Conservation (phyloP, 92 coral and sea anemone species). For the Desmophyllum pertusum region DNA sequence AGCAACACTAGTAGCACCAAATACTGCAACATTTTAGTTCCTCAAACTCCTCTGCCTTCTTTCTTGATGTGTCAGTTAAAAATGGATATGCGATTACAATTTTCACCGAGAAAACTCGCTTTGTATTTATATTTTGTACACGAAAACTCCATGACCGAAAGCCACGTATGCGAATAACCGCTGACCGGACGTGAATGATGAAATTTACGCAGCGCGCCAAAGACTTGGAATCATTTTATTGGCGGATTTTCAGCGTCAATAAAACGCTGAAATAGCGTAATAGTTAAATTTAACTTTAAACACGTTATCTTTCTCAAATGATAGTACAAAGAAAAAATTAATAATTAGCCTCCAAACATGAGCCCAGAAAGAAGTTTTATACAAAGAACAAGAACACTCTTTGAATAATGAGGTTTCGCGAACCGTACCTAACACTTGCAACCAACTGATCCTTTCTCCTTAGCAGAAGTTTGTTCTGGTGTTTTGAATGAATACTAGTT, state of each 20-base stretch:
- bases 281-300: background rate
- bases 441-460: too few relatives aligned
- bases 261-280: background rate
- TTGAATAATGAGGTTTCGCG: too few relatives aligned
- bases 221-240: slow-evolving; percentile 43
- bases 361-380: too few relatives aligned
- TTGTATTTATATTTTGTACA: background rate
- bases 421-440: too few relatives aligned
- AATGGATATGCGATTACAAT: background rate
- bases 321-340: background rate
- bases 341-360: too few relatives aligned
- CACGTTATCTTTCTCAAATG: background rate
- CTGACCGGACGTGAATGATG: slow-evolving; percentile 44
- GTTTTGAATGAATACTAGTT: background rate
- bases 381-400: too few relatives aligned
- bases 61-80: background rate
- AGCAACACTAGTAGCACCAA: background rate
- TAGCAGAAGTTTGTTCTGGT: too few relatives aligned
- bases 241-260: slow-evolving; percentile 7
- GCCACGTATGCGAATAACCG: slow-evolving; percentile 48
- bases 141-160: background rate
- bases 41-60: background rate
- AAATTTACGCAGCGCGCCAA: slow-evolving; percentile 27
- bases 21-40: slow-evolving; percentile 20
- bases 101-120: background rate